Base-by-base conservation (phyloP, 2,888 invertebrate species). In the Drosophila neonasuta region DNA sequence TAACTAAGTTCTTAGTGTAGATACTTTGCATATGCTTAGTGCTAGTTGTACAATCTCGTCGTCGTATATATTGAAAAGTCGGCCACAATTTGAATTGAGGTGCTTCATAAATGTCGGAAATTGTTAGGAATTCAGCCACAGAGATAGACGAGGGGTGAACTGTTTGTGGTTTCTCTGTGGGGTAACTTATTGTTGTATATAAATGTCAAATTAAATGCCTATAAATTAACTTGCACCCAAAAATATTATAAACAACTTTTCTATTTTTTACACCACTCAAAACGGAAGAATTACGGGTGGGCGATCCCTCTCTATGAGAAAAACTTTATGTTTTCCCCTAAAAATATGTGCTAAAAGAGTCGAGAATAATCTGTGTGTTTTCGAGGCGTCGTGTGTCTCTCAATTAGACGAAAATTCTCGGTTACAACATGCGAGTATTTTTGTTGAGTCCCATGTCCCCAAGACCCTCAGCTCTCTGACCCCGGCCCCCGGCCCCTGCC, bases 341-440 rank as follows among this genome's bases (percentile, higher is more conserved):
- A 50, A 58, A 57, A 64, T 55, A 65, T 74, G 78, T 62, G 71
- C 74, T 66, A 59, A 77, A 77, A 59, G 70, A 63, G 66, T 61
- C 69, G 58, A 49, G 42, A 42, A 46, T 29, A 45, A 56, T 46
- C 49, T 36, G 56, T 52, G 30, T 24, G 24, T 24, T 24, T 24
- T 48, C 36, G 34, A 54, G 64, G 70, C 52, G 59, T 66, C 70
- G 66, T 74, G 76, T 78, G 84, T 68, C 76, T 74, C 86, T 84
- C 85, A 86, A 84, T 84, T 84, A 86, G 78, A 72, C 46, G 52
- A 74, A 74, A 65, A 76, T 81, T 74, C 77, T 72, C 42, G 78
- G 71, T 64, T 71, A 71, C 48, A 56, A 42, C 63, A 62, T 76
- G 74, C 36, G 56, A 36, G 83, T 81, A 77, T 82, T 78, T 80